A percentile compares a stretch with the other conserved stretches of the same genome.
Conservation (phyloP, 2,797 vertebrate species). For the Tarsius wallacei region DNA sequence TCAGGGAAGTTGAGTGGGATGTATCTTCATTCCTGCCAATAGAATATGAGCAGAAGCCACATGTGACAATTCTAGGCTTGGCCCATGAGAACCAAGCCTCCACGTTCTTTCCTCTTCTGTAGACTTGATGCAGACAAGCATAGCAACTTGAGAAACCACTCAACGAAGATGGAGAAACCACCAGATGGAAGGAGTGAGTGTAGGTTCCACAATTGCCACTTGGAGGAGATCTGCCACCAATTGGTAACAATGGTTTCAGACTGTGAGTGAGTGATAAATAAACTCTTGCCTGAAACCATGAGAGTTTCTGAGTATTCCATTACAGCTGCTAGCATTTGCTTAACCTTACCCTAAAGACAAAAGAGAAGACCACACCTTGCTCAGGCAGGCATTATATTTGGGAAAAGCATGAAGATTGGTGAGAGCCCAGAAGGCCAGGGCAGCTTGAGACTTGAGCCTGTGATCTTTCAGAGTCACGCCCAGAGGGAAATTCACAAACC, state of each 20-base stretch:
- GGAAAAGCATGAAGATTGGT: not conserved
- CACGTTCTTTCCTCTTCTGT: not conserved
- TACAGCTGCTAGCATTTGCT: not conserved
- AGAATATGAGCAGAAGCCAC: not conserved
- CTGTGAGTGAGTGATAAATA: not conserved
- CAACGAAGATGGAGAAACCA: not conserved
- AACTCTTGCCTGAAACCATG: not conserved
- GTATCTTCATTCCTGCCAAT: not conserved
- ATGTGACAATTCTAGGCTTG: not conserved
- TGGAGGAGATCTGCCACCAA: not conserved
- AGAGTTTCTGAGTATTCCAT: not conserved
- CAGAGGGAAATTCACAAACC: not conserved
- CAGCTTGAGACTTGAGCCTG: not conserved
- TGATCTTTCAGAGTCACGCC: not conserved
- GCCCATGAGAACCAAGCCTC: not conserved
- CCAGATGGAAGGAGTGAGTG: not conserved
- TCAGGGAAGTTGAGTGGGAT: not conserved
- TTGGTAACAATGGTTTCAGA: not conserved
- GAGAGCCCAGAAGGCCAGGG: not conserved
- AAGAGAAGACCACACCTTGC: not conserved
- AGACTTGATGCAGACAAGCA: not conserved
- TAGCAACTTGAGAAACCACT: not conserved
- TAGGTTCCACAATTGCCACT: not conserved
- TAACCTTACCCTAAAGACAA: not conserved
- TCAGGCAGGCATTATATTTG: not conserved